Evolutionary conservation across 2,113 vertebrate genomes (phyloP).

Genomic region (Geothlypis trichas): DNA sequence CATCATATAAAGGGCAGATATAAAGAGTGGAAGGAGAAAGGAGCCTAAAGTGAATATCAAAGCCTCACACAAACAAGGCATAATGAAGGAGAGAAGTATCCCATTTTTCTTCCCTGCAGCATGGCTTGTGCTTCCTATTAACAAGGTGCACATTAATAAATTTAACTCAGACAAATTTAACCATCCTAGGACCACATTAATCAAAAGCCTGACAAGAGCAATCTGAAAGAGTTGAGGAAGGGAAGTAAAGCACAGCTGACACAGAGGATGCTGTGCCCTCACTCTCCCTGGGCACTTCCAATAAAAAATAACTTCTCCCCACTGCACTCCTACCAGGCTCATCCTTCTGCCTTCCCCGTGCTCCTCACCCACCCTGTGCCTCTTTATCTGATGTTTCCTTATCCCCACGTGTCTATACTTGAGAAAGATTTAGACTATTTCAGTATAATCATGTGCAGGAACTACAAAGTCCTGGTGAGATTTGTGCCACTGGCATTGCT

Average conservation of each 20-base stretch:
- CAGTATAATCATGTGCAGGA: neutral
- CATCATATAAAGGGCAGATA: neutral
- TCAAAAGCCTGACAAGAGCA: conserved; percentile 25
- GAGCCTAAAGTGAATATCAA: neutral
- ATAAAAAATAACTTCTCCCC: neutral
- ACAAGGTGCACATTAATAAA: neutral
- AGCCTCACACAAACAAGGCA: neutral
- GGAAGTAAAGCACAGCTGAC: conserved; percentile 10
- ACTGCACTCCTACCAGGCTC: neutral
- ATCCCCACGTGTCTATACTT: neutral
- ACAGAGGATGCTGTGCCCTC: neutral
- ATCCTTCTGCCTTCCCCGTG: neutral
- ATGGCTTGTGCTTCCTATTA: conserved; percentile 3
- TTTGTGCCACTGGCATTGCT: neutral
- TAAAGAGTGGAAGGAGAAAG: neutral
- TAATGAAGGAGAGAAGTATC: conserved; percentile 32
- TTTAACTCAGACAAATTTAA: conserved; percentile 26
- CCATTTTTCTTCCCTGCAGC: conserved; percentile 52
- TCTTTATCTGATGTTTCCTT: neutral
- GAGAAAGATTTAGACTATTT: neutral
- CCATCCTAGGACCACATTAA: neutral
- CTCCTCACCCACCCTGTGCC: neutral
- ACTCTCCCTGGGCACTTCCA: neutral
- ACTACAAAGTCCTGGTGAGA: neutral
- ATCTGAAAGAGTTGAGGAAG: conserved; percentile 14